A percentile compares a stretch with the other conserved stretches of the same genome.
phyloP scores from a whole-genome alignment of 2,113 vertebrate species.

The Collichthys lucidus region DNA sequence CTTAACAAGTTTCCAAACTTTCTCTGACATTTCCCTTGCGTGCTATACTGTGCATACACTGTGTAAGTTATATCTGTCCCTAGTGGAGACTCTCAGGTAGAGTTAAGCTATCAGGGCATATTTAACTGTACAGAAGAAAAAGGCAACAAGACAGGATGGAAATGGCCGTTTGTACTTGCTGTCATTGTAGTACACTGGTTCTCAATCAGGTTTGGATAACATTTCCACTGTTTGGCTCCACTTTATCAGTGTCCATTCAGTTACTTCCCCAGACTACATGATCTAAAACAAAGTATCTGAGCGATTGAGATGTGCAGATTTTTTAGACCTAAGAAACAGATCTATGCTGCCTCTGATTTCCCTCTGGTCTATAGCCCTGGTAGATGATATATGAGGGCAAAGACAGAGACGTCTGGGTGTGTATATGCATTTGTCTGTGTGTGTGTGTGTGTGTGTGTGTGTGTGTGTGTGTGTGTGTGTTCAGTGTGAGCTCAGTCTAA shows the following conservation, averaged over 20 bases:
- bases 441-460: too few relatives aligned
- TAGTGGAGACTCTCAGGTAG: neutral
- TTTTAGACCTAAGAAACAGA: slow-evolving; percentile 35
- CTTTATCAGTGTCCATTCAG: slow-evolving; percentile 7
- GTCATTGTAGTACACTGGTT: slow-evolving; percentile 1
- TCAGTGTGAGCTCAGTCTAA: neutral
- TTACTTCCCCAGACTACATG: slow-evolving; percentile 3
- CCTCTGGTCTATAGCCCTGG: slow-evolving; percentile 34
- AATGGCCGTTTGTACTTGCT: neutral
- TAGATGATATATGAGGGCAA: slow-evolving; percentile 60
- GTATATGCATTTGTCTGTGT: slow-evolving; percentile 12
- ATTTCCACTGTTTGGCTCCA: slow-evolving; percentile 4
- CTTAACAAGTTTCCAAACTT: slow-evolving; percentile 39
- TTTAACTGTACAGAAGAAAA: neutral
- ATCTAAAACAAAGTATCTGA: slow-evolving; percentile 21
- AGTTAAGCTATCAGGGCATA: neutral
- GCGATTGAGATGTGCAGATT: slow-evolving; percentile 26
- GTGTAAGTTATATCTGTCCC: slow-evolving; percentile 5
- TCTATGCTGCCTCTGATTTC: slow-evolving; percentile 37
- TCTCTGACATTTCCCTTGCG: slow-evolving; percentile 18
- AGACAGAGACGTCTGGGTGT: slow-evolving; percentile 23
- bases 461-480: too few relatives aligned
- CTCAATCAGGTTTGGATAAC: neutral
- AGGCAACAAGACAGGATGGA: neutral
- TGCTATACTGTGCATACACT: neutral